These are phyloP conservation scores for Hydrocynus forskahlii DNA, from an alignment of 2,797 vertebrate genomes.

Conservation along the genomic window DNA sequence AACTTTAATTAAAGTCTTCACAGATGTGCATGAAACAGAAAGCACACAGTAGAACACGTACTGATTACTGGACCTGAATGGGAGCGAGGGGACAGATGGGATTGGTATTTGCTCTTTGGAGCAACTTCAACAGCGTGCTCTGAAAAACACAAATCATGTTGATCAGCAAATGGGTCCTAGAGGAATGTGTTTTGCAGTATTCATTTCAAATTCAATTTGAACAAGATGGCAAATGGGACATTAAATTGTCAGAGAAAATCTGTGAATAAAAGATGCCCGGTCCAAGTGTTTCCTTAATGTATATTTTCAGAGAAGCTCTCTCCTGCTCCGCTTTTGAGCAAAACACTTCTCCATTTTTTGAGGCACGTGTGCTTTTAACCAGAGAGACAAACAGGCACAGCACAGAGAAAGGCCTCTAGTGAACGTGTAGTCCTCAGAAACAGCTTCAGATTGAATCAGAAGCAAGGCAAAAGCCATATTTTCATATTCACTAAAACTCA, in stretches of 20 bases:
- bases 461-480: conserved; percentile 37
- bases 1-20: neutral
- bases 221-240: conserved; percentile 41
- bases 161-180: conserved; percentile 47
- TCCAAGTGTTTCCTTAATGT: conserved; percentile 25
- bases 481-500: conserved; percentile 37
- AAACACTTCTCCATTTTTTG: neutral
- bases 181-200: conserved; percentile 34
- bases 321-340: neutral
- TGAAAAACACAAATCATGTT: conserved; percentile 32
- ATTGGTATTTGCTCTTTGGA: conserved; percentile 14
- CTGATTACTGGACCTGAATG: conserved; percentile 10
- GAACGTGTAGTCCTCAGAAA: conserved; percentile 11
- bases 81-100: neutral
- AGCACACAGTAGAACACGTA: neutral
- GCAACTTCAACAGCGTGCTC: conserved; percentile 1
- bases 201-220: conserved; percentile 52
- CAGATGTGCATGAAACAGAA: neutral
- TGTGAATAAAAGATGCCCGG: conserved; percentile 40
- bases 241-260: conserved; percentile 40
- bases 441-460: conserved; percentile 29
- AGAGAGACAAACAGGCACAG: neutral
- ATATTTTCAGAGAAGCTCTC: conserved; percentile 34
- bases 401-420: conserved; percentile 31
- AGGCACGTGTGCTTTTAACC: conserved; percentile 20